Evolutionary conservation across 2,888 invertebrate genomes (phyloP).

Genomic region (Hydroisotoma schaefferi): DNA sequence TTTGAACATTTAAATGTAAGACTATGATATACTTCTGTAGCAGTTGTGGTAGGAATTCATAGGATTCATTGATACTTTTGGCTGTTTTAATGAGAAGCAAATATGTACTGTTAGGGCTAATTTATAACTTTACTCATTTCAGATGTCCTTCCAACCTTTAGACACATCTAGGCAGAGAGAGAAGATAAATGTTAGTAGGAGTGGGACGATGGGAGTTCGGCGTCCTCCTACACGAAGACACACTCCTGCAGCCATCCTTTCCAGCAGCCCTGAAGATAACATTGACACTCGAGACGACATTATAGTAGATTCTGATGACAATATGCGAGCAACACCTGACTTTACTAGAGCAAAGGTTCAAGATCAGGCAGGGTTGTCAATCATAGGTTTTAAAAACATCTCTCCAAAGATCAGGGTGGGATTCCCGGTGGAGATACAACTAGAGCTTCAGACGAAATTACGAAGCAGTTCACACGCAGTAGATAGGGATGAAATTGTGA

Average conservation of each 20-base stretch:
- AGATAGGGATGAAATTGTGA: neutral
- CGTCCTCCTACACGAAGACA: constrained; percentile 55
- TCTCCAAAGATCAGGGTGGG: constrained; percentile 48
- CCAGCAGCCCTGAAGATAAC: constrained; percentile 33
- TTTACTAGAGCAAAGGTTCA: constrained; percentile 7
- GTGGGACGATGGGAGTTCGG: constrained; percentile 54
- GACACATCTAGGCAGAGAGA: constrained; percentile 47
- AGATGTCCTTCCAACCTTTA: constrained; percentile 48
- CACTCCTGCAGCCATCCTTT: constrained; percentile 37
- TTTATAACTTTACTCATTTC: no score
- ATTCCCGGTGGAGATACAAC: constrained; percentile 48
- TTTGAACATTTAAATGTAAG: constrained; percentile 47
- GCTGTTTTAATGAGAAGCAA: no score
- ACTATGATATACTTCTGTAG: neutral
- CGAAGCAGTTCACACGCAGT: constrained; percentile 25
- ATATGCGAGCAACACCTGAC: constrained; percentile 25
- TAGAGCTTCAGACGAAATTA: constrained; percentile 46
- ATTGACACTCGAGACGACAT: constrained; percentile 24
- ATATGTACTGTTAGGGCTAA: no score
- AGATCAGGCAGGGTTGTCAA: constrained; percentile 31
- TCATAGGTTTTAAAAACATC: constrained; percentile 45
- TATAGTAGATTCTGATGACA: constrained; percentile 34
- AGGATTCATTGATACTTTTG: no score
- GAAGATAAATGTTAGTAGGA: constrained; percentile 53
- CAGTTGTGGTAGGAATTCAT: no score